Conservation (phyloP, 2,888 invertebrate genomes). For the Stenoptilia bipunctidactyla region DNA sequence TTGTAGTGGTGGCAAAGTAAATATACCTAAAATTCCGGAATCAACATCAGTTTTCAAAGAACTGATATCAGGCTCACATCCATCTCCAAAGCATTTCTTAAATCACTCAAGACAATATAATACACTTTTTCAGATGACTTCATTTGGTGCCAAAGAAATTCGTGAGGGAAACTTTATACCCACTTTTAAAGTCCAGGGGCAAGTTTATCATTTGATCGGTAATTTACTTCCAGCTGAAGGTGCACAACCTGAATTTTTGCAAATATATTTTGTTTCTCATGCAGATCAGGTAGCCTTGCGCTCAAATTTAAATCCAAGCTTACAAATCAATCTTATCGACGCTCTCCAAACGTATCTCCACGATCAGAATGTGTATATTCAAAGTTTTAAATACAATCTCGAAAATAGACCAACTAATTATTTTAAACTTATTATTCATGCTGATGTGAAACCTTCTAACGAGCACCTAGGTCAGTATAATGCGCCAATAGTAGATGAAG, state of each 20-base stretch:
- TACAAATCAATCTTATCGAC: slow-evolving; percentile 13
- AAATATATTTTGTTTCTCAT: slow-evolving; percentile 20
- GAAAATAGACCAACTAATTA: not conserved
- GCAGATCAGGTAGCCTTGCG: slow-evolving; percentile 11
- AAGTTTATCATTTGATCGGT: slow-evolving; percentile 17
- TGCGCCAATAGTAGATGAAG: slow-evolving; percentile 15
- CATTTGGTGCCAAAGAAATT: slow-evolving; percentile 17
- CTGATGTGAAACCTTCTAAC: slow-evolving; percentile 9
- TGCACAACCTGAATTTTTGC: slow-evolving; percentile 14
- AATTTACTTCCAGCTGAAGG: slow-evolving; percentile 11
- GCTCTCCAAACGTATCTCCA: slow-evolving; percentile 18
- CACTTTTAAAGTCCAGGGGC: slow-evolving; percentile 19
- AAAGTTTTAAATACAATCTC: slow-evolving; percentile 12
- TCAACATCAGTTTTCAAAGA: slow-evolving; percentile 11
- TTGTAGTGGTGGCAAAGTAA: slow-evolving; percentile 12
- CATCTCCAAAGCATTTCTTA: slow-evolving; percentile 15
- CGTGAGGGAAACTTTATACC: slow-evolving; percentile 16
- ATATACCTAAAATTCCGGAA: slow-evolving; percentile 7
- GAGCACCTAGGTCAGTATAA: slow-evolving; percentile 17
- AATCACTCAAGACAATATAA: slow-evolving; percentile 14
- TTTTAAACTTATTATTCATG: slow-evolving; percentile 12
- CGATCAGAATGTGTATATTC: slow-evolving; percentile 12
- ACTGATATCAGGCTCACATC: slow-evolving; percentile 10
- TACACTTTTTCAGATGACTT: slow-evolving; percentile 18
- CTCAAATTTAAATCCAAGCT: slow-evolving; percentile 12